Conservation (phyloP, 2,888 invertebrate genomes). For the Celastrina argiolus region DNA sequence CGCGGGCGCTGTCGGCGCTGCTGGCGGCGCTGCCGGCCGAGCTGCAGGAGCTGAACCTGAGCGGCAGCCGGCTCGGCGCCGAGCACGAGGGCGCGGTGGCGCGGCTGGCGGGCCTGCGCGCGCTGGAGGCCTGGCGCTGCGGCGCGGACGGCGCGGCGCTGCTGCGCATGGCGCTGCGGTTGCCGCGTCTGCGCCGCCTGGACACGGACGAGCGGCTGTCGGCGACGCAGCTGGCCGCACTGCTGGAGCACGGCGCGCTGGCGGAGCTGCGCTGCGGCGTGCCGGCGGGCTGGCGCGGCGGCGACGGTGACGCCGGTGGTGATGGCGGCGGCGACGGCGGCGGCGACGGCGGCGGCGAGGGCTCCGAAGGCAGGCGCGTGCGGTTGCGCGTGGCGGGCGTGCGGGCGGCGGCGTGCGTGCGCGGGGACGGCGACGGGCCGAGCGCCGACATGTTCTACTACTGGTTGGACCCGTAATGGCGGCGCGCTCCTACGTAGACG, state of each 20-base stretch:
- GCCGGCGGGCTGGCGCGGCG: background rate
- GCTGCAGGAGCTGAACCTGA: slow-evolving; percentile 27
- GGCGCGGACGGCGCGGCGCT: slow-evolving; percentile 26
- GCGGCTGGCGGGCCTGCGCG: background rate
- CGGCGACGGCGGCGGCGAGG: background rate
- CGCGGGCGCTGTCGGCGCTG: slow-evolving; percentile 22
- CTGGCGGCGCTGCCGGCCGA: slow-evolving; percentile 30
- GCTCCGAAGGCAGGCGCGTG: no score
- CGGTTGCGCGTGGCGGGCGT: background rate
- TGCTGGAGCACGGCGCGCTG: slow-evolving; percentile 34
- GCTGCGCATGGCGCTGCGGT: slow-evolving; percentile 34
- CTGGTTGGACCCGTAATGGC: slow-evolving; percentile 32
- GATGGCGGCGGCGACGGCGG: slow-evolving; percentile 37
- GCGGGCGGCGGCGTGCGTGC: slow-evolving; percentile 31
- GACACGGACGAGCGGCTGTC: background rate
- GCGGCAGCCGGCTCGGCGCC: background rate
- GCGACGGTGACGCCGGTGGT: slow-evolving; percentile 33
- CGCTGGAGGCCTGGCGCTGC: slow-evolving; percentile 24
- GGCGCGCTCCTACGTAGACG: background rate
- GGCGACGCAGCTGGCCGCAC: background rate
- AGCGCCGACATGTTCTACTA: slow-evolving; percentile 39
- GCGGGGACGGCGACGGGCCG: slow-evolving; percentile 39
- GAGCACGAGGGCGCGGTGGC: background rate
- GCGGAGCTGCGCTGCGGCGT: slow-evolving; percentile 39
- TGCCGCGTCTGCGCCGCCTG: background rate